These are phyloP conservation scores for Dynastes maya DNA, from an alignment of 2,888 invertebrate genomes.

Conservation along the genomic window DNA sequence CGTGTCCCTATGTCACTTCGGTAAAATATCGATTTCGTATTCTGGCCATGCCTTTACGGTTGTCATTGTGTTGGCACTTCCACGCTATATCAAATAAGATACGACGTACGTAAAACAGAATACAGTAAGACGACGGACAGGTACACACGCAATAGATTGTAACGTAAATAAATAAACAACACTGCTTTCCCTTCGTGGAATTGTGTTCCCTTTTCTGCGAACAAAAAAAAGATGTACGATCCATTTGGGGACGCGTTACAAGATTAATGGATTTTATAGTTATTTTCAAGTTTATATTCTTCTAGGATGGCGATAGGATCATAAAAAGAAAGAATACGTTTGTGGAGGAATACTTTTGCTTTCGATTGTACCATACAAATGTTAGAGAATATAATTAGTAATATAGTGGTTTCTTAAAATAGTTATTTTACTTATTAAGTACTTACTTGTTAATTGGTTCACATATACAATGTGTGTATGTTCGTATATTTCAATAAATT, in stretches of 20 bases:
- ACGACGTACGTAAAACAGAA: slow-evolving; percentile 20
- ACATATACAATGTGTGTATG: too few relatives aligned
- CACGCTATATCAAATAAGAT: slow-evolving; percentile 37
- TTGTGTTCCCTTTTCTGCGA: slow-evolving; percentile 1
- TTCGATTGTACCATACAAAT: too few relatives aligned
- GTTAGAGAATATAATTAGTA: too few relatives aligned
- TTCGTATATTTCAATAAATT: too few relatives aligned
- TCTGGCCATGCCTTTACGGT: slow-evolving; percentile 25
- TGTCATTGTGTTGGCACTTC: slow-evolving; percentile 45
- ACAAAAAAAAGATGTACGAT: slow-evolving; percentile 3
- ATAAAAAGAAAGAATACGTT: neutral
- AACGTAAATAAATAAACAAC: slow-evolving; percentile 21
- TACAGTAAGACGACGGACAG: slow-evolving; percentile 19
- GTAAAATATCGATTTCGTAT: slow-evolving; percentile 35
- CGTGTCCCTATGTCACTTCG: slow-evolving; percentile 21
- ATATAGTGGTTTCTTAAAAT: too few relatives aligned
- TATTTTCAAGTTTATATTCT: slow-evolving; percentile 3
- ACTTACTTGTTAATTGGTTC: too few relatives aligned
- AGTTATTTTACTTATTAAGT: too few relatives aligned
- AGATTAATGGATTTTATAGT: slow-evolving; percentile 5
- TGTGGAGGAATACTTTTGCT: too few relatives aligned
- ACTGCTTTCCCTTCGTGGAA: neutral
- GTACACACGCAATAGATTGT: slow-evolving; percentile 5
- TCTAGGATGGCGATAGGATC: neutral
- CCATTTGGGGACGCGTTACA: neutral